These are phyloP conservation scores for Lepidocyrtoides sp. DNA, from an alignment of 2,888 invertebrate genomes.

Conservation along the genomic window DNA sequence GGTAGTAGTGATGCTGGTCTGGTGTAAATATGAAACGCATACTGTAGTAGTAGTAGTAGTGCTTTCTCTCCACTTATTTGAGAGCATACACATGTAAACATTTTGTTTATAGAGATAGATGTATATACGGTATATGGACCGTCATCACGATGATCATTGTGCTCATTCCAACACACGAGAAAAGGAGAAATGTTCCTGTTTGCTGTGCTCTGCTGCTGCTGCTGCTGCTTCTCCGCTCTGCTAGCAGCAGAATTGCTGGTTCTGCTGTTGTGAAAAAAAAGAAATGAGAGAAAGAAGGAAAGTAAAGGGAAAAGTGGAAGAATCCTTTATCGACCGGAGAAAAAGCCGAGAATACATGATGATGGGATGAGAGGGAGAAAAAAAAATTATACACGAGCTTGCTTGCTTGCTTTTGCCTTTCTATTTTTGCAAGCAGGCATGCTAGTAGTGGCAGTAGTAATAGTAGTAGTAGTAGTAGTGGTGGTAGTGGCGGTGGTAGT, in stretches of 20 bases:
- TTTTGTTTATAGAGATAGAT: background rate
- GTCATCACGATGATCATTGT: background rate
- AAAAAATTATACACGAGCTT: background rate
- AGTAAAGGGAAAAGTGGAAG: constrained; percentile 79
- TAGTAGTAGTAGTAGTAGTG: background rate
- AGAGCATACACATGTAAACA: background rate
- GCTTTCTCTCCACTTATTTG: background rate
- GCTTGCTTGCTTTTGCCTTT: background rate
- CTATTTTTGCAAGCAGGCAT: background rate
- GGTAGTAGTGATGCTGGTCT: background rate
- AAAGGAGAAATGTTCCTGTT: background rate
- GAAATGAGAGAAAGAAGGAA: background rate
- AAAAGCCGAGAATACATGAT: constrained; percentile 38
- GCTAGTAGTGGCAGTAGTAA: background rate
- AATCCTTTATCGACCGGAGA: constrained; percentile 84
- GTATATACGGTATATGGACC: background rate
- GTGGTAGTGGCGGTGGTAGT: too few relatives aligned
- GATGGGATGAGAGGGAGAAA: background rate
- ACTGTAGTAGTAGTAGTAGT: background rate
- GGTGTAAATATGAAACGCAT: background rate
- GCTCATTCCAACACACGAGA: constrained; percentile 34
- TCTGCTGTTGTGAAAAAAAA: background rate
- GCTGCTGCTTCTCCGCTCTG: background rate
- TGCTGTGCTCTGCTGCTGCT: background rate
- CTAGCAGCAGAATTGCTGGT: background rate